Evolutionary conservation across 2,797 vertebrate species (phyloP).

Genomic region (Scolopax rusticola): DNA sequence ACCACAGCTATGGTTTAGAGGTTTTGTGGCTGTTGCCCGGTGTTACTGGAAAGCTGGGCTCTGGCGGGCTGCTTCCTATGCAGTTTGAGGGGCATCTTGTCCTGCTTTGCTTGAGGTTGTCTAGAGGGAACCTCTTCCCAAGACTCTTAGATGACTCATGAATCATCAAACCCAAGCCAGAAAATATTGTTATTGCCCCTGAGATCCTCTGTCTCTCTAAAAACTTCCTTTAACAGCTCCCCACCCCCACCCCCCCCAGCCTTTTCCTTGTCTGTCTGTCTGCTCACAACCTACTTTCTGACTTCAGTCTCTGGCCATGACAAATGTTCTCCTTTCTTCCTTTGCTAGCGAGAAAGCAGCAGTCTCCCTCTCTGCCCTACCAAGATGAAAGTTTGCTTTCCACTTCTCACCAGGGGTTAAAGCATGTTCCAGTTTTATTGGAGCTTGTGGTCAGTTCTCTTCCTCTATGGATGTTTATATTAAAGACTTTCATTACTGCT

Average conservation of each 20-base stretch:
- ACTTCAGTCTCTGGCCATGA: not conserved
- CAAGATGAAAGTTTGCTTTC: constrained; percentile 56
- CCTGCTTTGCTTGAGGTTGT: not conserved
- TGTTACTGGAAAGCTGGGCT: constrained; percentile 21
- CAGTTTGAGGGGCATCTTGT: not conserved
- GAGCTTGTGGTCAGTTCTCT: constrained; percentile 58
- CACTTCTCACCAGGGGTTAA: constrained; percentile 54
- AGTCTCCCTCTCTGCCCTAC: not conserved
- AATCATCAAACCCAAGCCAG: not conserved
- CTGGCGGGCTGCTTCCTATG: not conserved
- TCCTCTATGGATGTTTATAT: constrained; percentile 67
- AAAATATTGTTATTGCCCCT: not conserved
- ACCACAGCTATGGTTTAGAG: constrained; percentile 16
- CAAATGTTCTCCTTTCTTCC: not conserved
- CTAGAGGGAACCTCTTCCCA: not conserved
- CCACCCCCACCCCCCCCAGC: too few species aligned
- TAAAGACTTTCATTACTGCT: constrained; percentile 66
- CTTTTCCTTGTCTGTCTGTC: not conserved
- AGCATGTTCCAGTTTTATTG: constrained; percentile 58
- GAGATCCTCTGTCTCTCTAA: not conserved
- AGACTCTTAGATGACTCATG: not conserved
- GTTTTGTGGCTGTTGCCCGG: constrained; percentile 27
- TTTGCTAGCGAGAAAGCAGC: not conserved
- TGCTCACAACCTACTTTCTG: not conserved
- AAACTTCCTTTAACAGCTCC: not conserved